Evolutionary conservation across 2,888 invertebrate genomes (phyloP), one percentile per base, ranked within the genome.

Genomic region (Lepetodrilus schrolli): DNA sequence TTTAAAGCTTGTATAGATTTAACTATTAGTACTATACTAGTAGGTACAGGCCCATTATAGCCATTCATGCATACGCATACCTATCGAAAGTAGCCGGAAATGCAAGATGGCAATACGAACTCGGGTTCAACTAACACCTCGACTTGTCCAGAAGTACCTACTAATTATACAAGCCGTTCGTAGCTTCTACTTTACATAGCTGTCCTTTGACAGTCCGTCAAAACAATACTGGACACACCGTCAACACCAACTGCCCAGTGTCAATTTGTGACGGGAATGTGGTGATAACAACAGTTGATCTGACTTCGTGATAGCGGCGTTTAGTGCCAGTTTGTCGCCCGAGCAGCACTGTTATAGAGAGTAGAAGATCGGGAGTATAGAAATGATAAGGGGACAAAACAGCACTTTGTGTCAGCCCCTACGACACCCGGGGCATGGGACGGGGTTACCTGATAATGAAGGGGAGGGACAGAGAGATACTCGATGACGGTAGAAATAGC

Each of bases 281-380:
- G 34, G 10, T 7, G 13, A 58, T 58, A 58, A 58, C 58, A 58
- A 58, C 26, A n/a, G 13, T 26, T 58, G 58, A 30, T 58, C 30
- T n/a, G 58, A 58, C 34, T 5, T 26, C 4, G 26, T 58, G 58
- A 58, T 58, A 58, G 58, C 34, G 58, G 58, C 34, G 8, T 58
- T 58, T 58, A 58, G 26, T 21, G 21, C 58, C 58, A 10, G 58
- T 58, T 58, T 58, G 26, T 58, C 30, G 10, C 8, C 58, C 30
- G 8, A 30, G 23, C 21, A 34, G 30, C 4, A n/a, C 58, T n/a
- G n/a, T 58, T 26, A 17, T 58, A 23, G n/a, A 30, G 58, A 30
- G 26, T 26, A 43, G 10, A 43, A 43, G 17, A 17, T 43, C 43
- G 17, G 43, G n/a, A 17, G 43, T 43, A 7, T 17, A 30, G n/a